Conservation (phyloP, 2,113 vertebrate species). For the Garra rufa region DNA sequence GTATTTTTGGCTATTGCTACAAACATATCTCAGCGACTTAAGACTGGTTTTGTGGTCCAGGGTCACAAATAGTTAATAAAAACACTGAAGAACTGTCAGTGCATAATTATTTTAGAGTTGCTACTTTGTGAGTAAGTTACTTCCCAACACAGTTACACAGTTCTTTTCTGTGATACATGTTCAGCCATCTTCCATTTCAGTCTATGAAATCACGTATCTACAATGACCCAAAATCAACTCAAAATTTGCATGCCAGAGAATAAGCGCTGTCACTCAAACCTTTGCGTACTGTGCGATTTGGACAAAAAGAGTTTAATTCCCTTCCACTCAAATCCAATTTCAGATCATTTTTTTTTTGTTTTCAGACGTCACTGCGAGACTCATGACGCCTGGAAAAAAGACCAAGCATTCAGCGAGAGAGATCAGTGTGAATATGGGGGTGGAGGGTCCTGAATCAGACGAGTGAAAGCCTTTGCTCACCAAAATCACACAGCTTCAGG, state of each 20-base stretch:
- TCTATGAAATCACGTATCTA: background rate
- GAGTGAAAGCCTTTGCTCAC: slow-evolving; percentile 77
- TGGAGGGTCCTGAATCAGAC: slow-evolving; percentile 31
- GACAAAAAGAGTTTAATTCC: slow-evolving; percentile 15
- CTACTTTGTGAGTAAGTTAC: background rate
- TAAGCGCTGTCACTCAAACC: background rate
- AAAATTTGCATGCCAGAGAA: background rate
- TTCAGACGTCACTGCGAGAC: slow-evolving; percentile 1
- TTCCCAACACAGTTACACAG: background rate
- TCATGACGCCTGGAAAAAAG: slow-evolving; percentile 42
- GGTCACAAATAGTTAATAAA: background rate
- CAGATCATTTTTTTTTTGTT: background rate
- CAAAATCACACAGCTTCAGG: slow-evolving; percentile 97
- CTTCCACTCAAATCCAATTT: slow-evolving; percentile 1
- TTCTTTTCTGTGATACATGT: background rate
- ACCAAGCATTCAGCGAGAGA: slow-evolving; percentile 58
- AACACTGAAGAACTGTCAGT: background rate
- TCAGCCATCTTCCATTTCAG: background rate
- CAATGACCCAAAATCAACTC: background rate
- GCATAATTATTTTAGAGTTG: background rate
- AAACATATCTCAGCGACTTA: too few species aligned
- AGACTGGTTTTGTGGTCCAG: too few species aligned
- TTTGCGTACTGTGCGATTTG: background rate
- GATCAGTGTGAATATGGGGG: slow-evolving; percentile 58
- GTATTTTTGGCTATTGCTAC: too few species aligned